These are phyloP conservation scores for Catalaphyllia jardinei DNA, from an alignment of 64 coral and sea anemone species.

Conservation along the genomic window DNA sequence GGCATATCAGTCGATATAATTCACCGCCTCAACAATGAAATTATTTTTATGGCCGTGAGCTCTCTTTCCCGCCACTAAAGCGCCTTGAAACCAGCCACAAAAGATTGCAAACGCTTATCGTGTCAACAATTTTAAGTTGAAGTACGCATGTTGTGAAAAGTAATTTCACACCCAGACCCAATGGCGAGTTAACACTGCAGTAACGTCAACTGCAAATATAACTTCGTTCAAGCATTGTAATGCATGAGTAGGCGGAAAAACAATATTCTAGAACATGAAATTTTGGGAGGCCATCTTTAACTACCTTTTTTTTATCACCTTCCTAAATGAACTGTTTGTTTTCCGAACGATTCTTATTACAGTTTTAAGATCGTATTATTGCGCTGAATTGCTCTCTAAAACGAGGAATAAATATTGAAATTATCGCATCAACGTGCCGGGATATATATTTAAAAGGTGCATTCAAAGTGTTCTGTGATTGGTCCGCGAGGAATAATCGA, in stretches of 20 bases:
- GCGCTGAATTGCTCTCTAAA: too few species aligned
- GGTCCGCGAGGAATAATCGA: background rate
- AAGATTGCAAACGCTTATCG: background rate
- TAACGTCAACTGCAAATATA: conserved; percentile 29
- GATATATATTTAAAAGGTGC: background rate
- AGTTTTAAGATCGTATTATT: too few species aligned
- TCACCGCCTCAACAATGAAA: background rate
- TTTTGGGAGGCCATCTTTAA: background rate
- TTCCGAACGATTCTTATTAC: too few species aligned
- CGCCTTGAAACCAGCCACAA: background rate
- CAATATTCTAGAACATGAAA: background rate
- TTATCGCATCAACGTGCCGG: background rate
- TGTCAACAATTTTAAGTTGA: conserved; percentile 9
- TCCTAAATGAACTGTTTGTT: too few species aligned
- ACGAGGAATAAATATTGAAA: background rate
- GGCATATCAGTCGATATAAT: background rate
- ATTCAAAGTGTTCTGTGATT: background rate
- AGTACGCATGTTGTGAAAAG: conserved; percentile 4
- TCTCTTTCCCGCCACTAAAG: background rate
- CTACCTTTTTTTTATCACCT: too few species aligned
- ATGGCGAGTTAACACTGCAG: background rate
- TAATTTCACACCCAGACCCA: conserved; percentile 9
- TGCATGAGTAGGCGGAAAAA: background rate
- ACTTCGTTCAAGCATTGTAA: background rate
- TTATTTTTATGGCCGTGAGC: background rate